phyloP scores from a whole-genome alignment of 2,113 vertebrate species.

The Egretta garzetta region DNA sequence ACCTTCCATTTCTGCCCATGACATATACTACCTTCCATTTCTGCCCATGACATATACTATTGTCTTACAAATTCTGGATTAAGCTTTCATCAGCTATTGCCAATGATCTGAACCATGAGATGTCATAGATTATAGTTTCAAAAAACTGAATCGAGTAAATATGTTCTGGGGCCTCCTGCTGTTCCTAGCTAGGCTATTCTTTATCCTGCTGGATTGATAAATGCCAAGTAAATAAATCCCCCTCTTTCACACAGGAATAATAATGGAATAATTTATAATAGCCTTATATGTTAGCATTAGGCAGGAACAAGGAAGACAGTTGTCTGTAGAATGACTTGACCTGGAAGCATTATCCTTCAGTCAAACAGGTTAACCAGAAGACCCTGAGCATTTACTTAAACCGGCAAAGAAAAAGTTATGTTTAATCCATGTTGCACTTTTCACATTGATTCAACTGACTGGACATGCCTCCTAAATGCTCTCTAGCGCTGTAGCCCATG shows the following conservation, averaged over 20 bases:
- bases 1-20: not conserved
- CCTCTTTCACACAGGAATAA: conserved; percentile 51
- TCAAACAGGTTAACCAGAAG: conserved; percentile 53
- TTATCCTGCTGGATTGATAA: conserved; percentile 54
- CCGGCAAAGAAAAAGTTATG: conserved; percentile 52
- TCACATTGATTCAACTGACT: conserved; percentile 57
- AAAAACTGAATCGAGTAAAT: conserved; percentile 54
- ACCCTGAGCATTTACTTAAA: conserved; percentile 28
- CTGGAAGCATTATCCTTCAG: conserved; percentile 58
- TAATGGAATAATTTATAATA: conserved; percentile 64
- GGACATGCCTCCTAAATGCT: conserved; percentile 70
- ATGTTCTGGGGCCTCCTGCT: not conserved
- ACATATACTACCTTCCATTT: not conserved
- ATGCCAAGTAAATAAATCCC: conserved; percentile 58
- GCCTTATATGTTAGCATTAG: conserved; percentile 13
- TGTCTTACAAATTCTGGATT: conserved; percentile 2
- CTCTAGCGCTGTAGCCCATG: conserved; percentile 71
- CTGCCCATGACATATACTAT: not conserved
- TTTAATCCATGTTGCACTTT: conserved; percentile 73
- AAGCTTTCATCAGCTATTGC: conserved; percentile 23
- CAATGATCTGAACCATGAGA: conserved; percentile 1
- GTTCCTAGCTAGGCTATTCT: conserved; percentile 9
- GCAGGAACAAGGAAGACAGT: conserved; percentile 4
- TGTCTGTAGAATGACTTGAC: conserved; percentile 58
- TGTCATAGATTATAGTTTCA: conserved; percentile 43